A percentile compares a stretch with the other conserved stretches of the same genome.
Conservation (phyloP, 2,888 invertebrate species). For the Caenorhabditis wallacei region DNA sequence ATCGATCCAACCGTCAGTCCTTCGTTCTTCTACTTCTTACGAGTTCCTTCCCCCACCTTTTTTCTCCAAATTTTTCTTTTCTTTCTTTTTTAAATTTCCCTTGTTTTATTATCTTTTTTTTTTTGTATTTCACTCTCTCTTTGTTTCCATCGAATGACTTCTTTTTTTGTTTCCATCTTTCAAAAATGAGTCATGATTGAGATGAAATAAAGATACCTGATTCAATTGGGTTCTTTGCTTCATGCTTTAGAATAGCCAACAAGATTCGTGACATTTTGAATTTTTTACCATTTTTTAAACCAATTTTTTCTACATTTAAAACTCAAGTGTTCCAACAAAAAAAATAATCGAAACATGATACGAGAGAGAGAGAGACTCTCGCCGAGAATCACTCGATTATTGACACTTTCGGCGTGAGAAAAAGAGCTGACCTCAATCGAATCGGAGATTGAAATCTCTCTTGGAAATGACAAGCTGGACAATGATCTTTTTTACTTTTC, state of each 20-base stretch:
- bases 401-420: conserved; percentile 44
- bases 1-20: conserved; percentile 7
- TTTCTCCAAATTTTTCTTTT: neutral
- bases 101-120: conserved; percentile 12
- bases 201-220: conserved; percentile 43
- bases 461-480: neutral
- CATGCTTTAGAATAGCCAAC: no score
- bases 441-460: neutral
- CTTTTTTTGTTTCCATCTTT: neutral
- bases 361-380: neutral
- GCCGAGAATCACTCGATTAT: conserved; percentile 8
- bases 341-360: conserved; percentile 27
- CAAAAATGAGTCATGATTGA: no score
- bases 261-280: no score
- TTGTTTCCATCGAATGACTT: conserved; percentile 4
- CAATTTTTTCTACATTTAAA: neutral
- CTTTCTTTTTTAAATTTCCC: neutral
- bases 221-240: neutral
- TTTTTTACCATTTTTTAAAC: neutral
- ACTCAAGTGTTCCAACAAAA: neutral
- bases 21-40: conserved; percentile 27
- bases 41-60: conserved; percentile 2
- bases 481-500: no score
- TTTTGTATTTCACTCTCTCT: neutral
- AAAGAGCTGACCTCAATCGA: conserved; percentile 21